Conservation (phyloP, 2,113 vertebrate genomes). For the Rattus rattus region DNA sequence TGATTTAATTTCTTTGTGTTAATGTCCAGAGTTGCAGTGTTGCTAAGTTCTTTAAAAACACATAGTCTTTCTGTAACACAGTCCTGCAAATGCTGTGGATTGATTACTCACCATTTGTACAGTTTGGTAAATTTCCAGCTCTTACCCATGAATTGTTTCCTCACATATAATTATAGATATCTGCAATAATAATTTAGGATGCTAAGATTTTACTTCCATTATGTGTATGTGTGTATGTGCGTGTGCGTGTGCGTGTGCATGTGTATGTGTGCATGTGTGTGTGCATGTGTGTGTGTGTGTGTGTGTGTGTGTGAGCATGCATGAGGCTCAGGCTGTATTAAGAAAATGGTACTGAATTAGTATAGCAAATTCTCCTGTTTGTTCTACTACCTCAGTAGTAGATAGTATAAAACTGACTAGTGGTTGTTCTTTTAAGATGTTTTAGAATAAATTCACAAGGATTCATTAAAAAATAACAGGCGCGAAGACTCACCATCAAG, state of each 20-base stretch:
- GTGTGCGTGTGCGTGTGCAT: too few species aligned
- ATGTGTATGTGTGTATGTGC: background rate
- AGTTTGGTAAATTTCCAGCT: background rate
- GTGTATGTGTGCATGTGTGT: too few species aligned
- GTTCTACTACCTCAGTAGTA: background rate
- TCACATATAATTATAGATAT: background rate
- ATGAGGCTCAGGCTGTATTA: background rate
- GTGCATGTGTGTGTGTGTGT: too few species aligned
- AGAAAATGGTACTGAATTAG: background rate
- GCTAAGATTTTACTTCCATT: background rate
- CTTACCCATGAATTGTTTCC: background rate
- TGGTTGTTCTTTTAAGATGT: background rate
- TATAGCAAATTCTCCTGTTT: background rate
- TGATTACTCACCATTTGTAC: background rate
- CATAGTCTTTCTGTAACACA: background rate
- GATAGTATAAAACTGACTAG: background rate
- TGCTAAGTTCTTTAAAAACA: background rate
- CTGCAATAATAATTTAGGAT: background rate
- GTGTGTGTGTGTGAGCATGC: too few species aligned
- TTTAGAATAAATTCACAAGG: background rate
- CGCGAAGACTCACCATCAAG: conserved; percentile 88
- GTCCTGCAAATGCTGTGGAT: background rate
- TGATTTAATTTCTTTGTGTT: background rate
- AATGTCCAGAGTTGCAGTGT: background rate
- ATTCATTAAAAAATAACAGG: background rate